Evolutionary conservation across 2,797 vertebrate species (phyloP).

Genomic region (Sparidentex hasta): DNA sequence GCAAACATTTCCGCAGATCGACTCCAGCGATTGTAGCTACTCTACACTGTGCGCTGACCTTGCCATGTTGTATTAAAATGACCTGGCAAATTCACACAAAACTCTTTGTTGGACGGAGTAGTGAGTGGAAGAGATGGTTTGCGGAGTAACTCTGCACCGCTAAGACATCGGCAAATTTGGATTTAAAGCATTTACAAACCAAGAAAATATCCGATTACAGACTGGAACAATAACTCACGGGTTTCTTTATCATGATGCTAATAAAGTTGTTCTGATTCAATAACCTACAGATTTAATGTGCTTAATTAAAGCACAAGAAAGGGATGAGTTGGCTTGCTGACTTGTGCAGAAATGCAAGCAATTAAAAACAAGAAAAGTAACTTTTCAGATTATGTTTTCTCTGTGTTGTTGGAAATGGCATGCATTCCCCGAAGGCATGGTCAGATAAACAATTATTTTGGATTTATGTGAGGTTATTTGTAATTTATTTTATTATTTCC

Average conservation of each 20-base stretch:
- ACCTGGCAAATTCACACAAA: slow-evolving; percentile 43
- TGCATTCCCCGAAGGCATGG: slow-evolving; percentile 31
- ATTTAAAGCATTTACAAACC: slow-evolving; percentile 5
- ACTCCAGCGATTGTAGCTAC: slow-evolving; percentile 32
- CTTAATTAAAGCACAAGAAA: slow-evolving; percentile 9
- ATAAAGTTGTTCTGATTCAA: not conserved
- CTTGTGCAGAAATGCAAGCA: slow-evolving; percentile 12
- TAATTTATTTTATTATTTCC: slow-evolving; percentile 11
- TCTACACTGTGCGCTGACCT: slow-evolving; percentile 63
- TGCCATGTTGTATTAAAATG: slow-evolving; percentile 52
- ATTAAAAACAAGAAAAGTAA: slow-evolving; percentile 23
- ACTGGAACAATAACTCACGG: not conserved
- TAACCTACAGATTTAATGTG: not conserved
- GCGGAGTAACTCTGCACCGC: slow-evolving; percentile 16
- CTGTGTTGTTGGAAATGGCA: slow-evolving; percentile 29
- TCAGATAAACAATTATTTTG: slow-evolving; percentile 52
- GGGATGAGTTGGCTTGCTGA: not conserved
- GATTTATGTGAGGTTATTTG: slow-evolving; percentile 37
- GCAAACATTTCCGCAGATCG: slow-evolving; percentile 39
- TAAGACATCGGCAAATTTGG: not conserved
- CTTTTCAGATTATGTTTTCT: slow-evolving; percentile 21
- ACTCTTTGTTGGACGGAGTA: slow-evolving; percentile 31
- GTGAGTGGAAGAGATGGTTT: slow-evolving; percentile 11
- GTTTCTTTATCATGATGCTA: not conserved
- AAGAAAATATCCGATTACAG: not conserved